These are phyloP conservation scores for Ailurus styani DNA, from an alignment of 2,113 vertebrate genomes.

Conservation along the genomic window DNA sequence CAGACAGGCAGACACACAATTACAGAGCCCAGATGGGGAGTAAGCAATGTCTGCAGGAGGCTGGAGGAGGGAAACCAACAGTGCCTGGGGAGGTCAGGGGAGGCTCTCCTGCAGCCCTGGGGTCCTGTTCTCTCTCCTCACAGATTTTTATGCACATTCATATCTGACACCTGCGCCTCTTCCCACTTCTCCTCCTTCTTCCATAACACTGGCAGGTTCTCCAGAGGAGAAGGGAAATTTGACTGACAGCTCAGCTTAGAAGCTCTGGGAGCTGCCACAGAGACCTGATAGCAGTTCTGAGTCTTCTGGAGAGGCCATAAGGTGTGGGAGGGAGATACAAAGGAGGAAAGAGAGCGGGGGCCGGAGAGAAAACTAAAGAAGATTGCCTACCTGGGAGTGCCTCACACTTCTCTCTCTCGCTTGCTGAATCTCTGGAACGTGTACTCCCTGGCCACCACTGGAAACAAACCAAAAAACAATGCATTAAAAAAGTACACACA, in stretches of 20 bases:
- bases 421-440: not conserved
- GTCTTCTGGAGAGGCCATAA: not conserved
- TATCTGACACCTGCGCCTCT: not conserved
- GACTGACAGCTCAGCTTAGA: not conserved
- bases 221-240: not conserved
- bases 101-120: accelerated
- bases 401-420: not conserved
- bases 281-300: not conserved
- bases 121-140: not conserved
- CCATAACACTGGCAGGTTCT: not conserved
- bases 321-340: not conserved
- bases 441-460: not conserved
- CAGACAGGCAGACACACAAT: not conserved
- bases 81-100: accelerated
- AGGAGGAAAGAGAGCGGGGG: not conserved
- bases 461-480: not conserved
- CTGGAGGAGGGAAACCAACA: no score
- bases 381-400: not conserved
- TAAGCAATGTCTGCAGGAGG: not conserved
- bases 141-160: not conserved
- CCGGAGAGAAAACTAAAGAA: not conserved
- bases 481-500: not conserved
- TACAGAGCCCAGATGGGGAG: not conserved
- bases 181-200: not conserved
- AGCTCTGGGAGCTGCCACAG: not conserved